phyloP scores from a whole-genome alignment of 2,888 invertebrate species.

The Oscheius sp. region DNA sequence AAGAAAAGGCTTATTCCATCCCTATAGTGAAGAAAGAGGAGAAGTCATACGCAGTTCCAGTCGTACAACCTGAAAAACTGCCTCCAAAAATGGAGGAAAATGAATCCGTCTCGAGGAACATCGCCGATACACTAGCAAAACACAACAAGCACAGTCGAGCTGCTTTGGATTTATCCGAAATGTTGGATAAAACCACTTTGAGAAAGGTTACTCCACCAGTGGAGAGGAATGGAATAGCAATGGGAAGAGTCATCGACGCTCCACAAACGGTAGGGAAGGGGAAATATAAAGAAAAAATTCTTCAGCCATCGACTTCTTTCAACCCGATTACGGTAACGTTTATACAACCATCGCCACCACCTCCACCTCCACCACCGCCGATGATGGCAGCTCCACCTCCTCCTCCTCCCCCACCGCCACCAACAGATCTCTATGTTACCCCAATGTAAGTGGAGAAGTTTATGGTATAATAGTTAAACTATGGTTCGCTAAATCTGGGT shows the following conservation, averaged over 20 bases:
- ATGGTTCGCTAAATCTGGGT: too few relatives aligned
- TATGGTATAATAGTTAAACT: too few relatives aligned
- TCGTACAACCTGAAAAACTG: too few relatives aligned
- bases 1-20: not conserved
- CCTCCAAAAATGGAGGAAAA: not conserved
- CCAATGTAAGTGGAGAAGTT: constrained; percentile 19
- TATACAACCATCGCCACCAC: not conserved
- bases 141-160: constrained; percentile 2
- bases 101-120: constrained; percentile 11
- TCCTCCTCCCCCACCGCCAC: constrained; percentile 18
- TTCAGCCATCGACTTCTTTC: not conserved
- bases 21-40: not conserved
- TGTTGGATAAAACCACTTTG: not conserved
- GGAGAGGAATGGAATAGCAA: constrained; percentile 22
- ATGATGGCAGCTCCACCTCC: not conserved
- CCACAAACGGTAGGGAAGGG: not conserved
- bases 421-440: constrained; percentile 10
- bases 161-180: constrained; percentile 9
- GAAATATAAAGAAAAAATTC: too few relatives aligned
- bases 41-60: too few relatives aligned
- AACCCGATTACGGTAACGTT: not conserved
- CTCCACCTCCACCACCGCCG: constrained; percentile 13
- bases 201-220: constrained; percentile 22
- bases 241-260: constrained; percentile 22
- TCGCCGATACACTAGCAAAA: constrained; percentile 1